Base-by-base conservation (phyloP, 2,888 invertebrate species). In the Steinernema carpocapsae region DNA sequence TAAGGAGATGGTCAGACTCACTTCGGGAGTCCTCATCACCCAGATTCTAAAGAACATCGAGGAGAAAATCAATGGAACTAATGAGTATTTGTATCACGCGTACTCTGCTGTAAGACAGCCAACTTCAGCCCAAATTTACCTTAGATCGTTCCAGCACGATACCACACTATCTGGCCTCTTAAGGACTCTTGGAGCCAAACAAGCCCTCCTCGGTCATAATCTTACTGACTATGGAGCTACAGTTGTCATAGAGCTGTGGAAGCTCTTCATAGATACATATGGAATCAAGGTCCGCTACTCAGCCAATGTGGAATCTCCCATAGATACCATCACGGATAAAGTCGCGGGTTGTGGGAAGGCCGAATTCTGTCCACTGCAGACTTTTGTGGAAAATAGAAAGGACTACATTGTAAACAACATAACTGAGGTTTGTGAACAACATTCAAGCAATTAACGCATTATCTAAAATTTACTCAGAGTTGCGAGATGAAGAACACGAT, bases 151-250 rank as follows among this genome's bases (percentile, higher is more conserved):
- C 45, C 17, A 77, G 77, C 76, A 77, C 56, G 77, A 77, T 51
- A 52, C 52, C 4, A 76, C 74, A 7, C 10, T 77, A 3, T 46
- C 37, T 7, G 56, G 74, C 19, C 42, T 77, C n/a, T 56, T 74
- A 19, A 22, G 56, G 10, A 71, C 71, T 0, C 42, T 77, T 22
- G 77, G 74, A 22, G 72, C 71, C 7, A 76, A 76, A 32, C 12
- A 48, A 12, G 71, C 26, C 1, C 37, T 71, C 37, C 19, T 74
- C 4, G 77, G 77, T 6, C 45, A 45, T 3, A 71, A 19, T 7
- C 70, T 72, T 12, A 72, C 77, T 17, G 72, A 74, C 43, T 77
- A 76, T 48, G 76, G 76, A 2, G 74, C 77, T 0, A 74, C 71
- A 17, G 26, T 76, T 7, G 19, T 72, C 0, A 64, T 77, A 4